Base-by-base conservation (phyloP, 2,113 vertebrate genomes). In the Thinocorus orbignyianus region DNA sequence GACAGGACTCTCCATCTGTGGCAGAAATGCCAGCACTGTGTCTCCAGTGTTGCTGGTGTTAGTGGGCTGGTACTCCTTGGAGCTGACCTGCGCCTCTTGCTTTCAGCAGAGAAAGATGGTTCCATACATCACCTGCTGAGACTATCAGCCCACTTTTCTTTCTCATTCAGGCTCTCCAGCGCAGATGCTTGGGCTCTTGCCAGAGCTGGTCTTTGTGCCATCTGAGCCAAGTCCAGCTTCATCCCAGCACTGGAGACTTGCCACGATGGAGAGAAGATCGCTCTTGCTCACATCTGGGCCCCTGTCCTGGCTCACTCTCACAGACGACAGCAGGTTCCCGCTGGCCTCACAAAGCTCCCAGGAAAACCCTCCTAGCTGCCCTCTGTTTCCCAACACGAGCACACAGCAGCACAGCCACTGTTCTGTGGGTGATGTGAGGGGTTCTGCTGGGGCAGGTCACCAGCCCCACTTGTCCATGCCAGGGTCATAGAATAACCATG, bases 51-150 rank as follows among this genome's bases (percentile, higher is more conserved):
- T 1, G 0, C 20, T 78, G 55, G 7, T 30, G 17, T 35, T 17
- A 13, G 30, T 33, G 8, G 30, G 22, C 4, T n/a, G 37, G 11
- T 73, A n/a, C n/a, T 72, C 14, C 2, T 48, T 30, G 22, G 49
- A 42, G 12, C 57, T 60, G 66, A 73, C 31, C 41, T 79, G 55
- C 26, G 66, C 9, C 37, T 81, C 61, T 54, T 1, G 2, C 51
- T 65, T 69, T 73, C 2, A 0, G 31, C 48, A 77, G 52, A 39
- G 52, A 6, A 25, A 76, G 17, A 11, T 76, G 68, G 9, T 17
- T 92, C 52, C 41, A 68, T 15, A 6, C 0, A 41, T 24, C 42
- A 68, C 0, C 0, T 30, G 42, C 57, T 3, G 6, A 71, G n/a
- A 66, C n/a, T 70, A 28, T 17, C 17, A 16, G 55, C 37, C 70